Evolutionary conservation across 35 echinoderm and acorn worm species (phyloP), one percentile per base, ranked within the genome.

Genomic region (Apostichopus californicus): DNA sequence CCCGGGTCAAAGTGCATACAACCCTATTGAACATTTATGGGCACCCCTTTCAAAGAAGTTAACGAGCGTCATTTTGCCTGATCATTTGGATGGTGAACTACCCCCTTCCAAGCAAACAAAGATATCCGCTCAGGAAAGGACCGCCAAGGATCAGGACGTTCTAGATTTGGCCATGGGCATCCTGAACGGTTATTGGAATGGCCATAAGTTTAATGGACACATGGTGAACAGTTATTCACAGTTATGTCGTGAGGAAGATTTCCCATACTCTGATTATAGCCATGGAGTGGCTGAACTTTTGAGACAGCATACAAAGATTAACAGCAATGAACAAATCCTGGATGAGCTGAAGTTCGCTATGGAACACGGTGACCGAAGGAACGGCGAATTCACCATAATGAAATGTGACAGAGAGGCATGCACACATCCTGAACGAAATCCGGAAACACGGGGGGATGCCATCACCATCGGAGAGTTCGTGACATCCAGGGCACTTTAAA

Each of bases 21-120:
- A 93, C 24, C 92, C 83, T 13, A 93, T 93, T 21, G 77, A 93
- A 59, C 85, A 88, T 56, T 17, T 4, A 60, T 60, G 57, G 57
- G 57, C 57, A 60, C 77, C 77, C 0, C 77, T 79, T 21, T 79
- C 77, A 9, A 79, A 79, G 8, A 5, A 3, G 5, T 21, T 79
- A 4, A 79, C 77, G 24, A 21, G 77, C 3, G 77, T 79, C 4
- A 79, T 79, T 10, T 5, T 79, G 46, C 77, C 77, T 28, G 77
- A 79, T 79, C 77, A 79, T 23, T 5, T 79, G 5, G 17, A 79
- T 4, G 22, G 77, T 8, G 22, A 79, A 11, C 14, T 79, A 79
- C 77, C 77, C 23, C 77, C 77, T 4, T 11, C 26, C 78, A 79
- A 79, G 22, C 20, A 4, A 24, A 23, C 9, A 79, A 28, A 79